Base-by-base conservation (phyloP, 2,888 invertebrate genomes). In the Cataglyphis albicans region DNA sequence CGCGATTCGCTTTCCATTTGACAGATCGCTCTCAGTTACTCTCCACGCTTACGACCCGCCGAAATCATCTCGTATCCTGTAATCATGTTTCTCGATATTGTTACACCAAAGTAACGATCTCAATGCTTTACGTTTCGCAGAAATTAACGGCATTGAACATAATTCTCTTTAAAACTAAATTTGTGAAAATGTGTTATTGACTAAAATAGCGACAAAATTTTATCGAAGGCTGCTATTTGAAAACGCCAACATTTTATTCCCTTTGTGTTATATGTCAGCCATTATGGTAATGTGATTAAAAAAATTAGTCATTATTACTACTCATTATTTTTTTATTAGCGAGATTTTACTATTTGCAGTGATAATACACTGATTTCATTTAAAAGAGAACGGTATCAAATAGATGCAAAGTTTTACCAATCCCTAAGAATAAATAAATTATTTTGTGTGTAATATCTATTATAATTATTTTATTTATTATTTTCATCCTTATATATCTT, bases 1-100 rank as follows among this genome's bases (percentile, higher is more conserved):
- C 81, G 85, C 86, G 87, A 86, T 82, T 67, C 82, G 84, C 72
- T 72, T 59, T 65, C 57, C 84, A 61, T 76, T 59, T 38, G 75
- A 74, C 81, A 64, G 83, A 86, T 83, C 82, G 81, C 10, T 38
- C 75, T 55, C 83, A 59, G 72, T 83, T 76, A 82, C 64, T 64
- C 64, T 64, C 25, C 7, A 15, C 44, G 44, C 44, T 74, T 74
- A 63, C 32, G 73, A 3, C 10, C 7, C 10, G 59, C 59, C 25
- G 32, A n/a, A 76, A 55, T 55, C 32, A 55, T 70, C 55, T 15
- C 38, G 7, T 21, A 57, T 76, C n/a, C 55, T 55, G n/a, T 41
- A 55, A 55, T 68, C 38, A 38, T 68, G 55, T 68, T 76, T 55
- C 38, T 12, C 48, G 64, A 15, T 1, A 15, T 67, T 67, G 52